A percentile compares a stretch with the other conserved stretches of the same genome.
These are phyloP conservation scores for Leptinotarsa defecta DNA, from an alignment of 1,140 invertebrate genomes.

Conservation along the genomic window DNA sequence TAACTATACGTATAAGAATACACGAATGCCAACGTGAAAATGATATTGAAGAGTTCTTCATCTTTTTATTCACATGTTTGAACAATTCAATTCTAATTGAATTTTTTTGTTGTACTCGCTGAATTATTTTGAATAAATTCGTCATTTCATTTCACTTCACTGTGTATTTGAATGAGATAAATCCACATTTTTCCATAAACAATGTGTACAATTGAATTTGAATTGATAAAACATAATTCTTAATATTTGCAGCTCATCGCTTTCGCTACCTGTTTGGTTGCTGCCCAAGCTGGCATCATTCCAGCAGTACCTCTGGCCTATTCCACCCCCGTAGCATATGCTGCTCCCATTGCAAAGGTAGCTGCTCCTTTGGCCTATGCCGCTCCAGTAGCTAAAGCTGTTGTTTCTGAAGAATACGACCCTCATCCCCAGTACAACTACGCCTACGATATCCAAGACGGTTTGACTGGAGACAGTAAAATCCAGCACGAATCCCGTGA, in stretches of 20 bases:
- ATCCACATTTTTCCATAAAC: too few species aligned
- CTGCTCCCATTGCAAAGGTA: slow-evolving; percentile 55
- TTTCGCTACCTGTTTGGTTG: neutral
- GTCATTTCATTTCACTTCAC: too few species aligned
- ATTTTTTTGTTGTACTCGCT: too few species aligned
- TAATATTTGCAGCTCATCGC: neutral
- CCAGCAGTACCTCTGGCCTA: slow-evolving; percentile 8
- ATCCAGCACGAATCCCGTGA: slow-evolving; percentile 62
- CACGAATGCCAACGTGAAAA: too few species aligned
- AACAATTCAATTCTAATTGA: too few species aligned
- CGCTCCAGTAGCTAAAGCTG: neutral
- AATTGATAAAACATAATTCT: too few species aligned
- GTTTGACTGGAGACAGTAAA: slow-evolving; percentile 65
- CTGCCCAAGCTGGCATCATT: neutral
- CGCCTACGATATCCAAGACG: slow-evolving; percentile 64
- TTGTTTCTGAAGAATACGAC: slow-evolving; percentile 59
- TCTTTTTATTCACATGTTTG: too few species aligned
- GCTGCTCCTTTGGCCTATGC: neutral
- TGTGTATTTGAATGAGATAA: too few species aligned
- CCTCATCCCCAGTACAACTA: slow-evolving; percentile 62
- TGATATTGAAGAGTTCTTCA: too few species aligned
- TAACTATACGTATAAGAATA: too few species aligned
- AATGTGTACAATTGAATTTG: too few species aligned
- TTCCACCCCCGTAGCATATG: slow-evolving; percentile 33
- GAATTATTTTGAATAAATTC: too few species aligned